These are phyloP conservation scores for Acanthisitta chloris DNA, from an alignment of 2,113 vertebrate genomes.

Conservation along the genomic window DNA sequence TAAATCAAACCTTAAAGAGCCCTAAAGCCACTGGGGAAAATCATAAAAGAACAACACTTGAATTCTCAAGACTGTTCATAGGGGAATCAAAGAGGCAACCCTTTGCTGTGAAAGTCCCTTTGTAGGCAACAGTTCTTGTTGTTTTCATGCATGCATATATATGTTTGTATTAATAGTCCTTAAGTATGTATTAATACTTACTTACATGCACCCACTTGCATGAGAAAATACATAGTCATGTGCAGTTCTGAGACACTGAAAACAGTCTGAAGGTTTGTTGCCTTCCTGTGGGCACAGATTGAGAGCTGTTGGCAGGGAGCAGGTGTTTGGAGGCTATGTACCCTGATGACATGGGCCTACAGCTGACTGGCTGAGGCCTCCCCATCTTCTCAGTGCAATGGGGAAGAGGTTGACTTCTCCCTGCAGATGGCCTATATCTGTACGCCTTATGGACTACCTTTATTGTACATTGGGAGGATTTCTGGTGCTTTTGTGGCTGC, in stretches of 20 bases:
- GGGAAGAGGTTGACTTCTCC: not conserved
- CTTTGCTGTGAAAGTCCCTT: not conserved
- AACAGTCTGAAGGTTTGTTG: not conserved
- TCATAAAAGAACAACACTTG: not conserved
- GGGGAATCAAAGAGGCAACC: not conserved
- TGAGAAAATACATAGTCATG: not conserved
- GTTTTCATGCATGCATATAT: not conserved
- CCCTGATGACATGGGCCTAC: fast-evolving
- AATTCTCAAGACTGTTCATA: not conserved
- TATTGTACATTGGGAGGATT: not conserved
- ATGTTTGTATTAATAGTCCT: not conserved
- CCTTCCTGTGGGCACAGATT: not conserved
- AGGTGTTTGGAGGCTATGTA: not conserved
- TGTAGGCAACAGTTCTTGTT: not conserved
- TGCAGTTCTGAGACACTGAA: not conserved
- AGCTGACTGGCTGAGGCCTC: not conserved
- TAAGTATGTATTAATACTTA: not conserved
- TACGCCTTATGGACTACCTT: not conserved
- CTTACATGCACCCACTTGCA: not conserved
- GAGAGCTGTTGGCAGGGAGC: not conserved
- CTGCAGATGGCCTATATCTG: not conserved
- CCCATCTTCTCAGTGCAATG: not conserved
- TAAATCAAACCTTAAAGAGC: not conserved
- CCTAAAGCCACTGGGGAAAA: not conserved
- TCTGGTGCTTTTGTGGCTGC: not conserved